phyloP scores from a whole-genome alignment of 2,888 invertebrate species.

The Eupithecia abbreviata region DNA sequence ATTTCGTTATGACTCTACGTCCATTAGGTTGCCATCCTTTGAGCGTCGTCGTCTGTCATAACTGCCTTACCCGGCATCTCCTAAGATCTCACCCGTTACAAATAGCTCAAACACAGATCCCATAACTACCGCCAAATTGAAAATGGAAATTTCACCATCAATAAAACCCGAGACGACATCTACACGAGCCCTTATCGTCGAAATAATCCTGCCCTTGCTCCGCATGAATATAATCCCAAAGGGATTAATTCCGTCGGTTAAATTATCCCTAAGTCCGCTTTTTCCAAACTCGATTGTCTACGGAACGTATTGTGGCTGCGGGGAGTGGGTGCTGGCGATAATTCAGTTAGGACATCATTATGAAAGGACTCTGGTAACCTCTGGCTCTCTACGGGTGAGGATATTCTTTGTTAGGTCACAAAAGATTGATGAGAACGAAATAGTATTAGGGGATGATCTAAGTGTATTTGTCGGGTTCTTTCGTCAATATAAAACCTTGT shows the following conservation, averaged over 20 bases:
- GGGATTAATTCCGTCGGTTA: slow-evolving; percentile 60
- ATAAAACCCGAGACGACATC: slow-evolving; percentile 20
- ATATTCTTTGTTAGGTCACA: slow-evolving; percentile 3
- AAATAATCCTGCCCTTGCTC: slow-evolving; percentile 40
- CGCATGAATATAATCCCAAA: slow-evolving; percentile 56
- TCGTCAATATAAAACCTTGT: not conserved
- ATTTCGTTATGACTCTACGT: not conserved
- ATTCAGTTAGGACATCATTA: slow-evolving; percentile 14
- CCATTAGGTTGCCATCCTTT: not conserved
- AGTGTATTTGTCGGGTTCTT: not conserved
- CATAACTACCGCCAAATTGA: slow-evolving; percentile 10
- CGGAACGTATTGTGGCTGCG: slow-evolving; percentile 34
- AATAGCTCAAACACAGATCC: slow-evolving; percentile 9
- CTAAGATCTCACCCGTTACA: not conserved
- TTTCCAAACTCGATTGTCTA: slow-evolving; percentile 43
- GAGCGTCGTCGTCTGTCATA: not conserved
- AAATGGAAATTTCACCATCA: slow-evolving; percentile 13
- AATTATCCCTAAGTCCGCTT: slow-evolving; percentile 55
- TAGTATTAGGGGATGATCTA: slow-evolving; percentile 5
- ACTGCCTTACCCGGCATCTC: not conserved
- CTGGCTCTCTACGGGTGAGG: not conserved
- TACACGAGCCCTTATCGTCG: slow-evolving; percentile 34
- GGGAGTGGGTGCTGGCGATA: slow-evolving; percentile 13
- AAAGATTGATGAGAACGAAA: slow-evolving; percentile 8
- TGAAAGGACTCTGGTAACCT: slow-evolving; percentile 1